Percentiles rank a stretch among this genome's conserved stretches.
phyloP scores from a whole-genome alignment of 2,113 vertebrate species.

The Centropus bengalensis region DNA sequence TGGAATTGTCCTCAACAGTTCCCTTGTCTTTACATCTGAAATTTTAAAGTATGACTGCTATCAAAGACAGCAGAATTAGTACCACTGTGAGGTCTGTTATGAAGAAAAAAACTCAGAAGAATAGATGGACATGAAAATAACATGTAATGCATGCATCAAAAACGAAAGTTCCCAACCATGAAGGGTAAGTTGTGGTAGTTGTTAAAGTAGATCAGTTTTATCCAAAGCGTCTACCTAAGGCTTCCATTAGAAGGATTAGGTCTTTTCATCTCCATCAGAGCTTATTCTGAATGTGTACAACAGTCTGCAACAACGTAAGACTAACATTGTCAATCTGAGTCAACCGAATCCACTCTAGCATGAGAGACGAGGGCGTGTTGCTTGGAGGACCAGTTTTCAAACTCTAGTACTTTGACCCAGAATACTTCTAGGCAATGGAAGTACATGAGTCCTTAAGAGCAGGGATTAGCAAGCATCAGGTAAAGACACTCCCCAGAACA shows the following conservation, averaged over 20 bases:
- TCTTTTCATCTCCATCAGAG: neutral
- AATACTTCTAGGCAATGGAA: neutral
- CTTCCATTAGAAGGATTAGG: neutral
- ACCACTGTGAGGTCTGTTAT: neutral
- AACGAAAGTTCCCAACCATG: neutral
- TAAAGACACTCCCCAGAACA: neutral
- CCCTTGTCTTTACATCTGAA: slow-evolving; percentile 21
- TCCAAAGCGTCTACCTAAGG: neutral
- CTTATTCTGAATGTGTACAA: neutral
- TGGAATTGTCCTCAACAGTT: slow-evolving; percentile 4
- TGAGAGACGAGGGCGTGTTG: neutral
- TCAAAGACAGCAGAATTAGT: neutral
- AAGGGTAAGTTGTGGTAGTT: neutral
- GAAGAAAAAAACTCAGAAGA: neutral
- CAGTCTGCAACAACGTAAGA: neutral
- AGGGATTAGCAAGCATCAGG: neutral
- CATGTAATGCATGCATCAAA: neutral
- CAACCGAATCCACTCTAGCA: accelerated
- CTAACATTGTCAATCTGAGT: neutral
- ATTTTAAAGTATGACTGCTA: neutral
- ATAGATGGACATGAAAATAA: neutral
- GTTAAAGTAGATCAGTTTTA: neutral
- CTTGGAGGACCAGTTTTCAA: neutral
- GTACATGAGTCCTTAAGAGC: neutral
- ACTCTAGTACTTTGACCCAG: neutral